Conservation (phyloP, 2,888 invertebrate genomes). For the Byasa hedistus region DNA sequence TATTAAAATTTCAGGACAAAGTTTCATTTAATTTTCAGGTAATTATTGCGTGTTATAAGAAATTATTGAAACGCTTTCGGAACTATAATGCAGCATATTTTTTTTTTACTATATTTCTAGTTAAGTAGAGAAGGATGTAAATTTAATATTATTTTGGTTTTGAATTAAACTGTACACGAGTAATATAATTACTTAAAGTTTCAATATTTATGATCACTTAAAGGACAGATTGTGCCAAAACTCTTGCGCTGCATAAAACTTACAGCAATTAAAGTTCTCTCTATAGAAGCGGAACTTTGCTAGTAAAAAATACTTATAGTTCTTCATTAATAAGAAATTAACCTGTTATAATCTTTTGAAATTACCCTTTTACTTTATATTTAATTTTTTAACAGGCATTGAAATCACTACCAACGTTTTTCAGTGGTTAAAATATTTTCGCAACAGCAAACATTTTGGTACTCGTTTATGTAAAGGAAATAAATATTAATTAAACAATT, state of each 20-base stretch:
- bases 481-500: too few relatives aligned
- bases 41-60: too few relatives aligned
- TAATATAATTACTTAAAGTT: not conserved
- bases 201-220: constrained; percentile 7
- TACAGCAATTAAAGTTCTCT: constrained; percentile 25
- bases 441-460: not conserved
- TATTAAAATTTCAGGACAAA: too few relatives aligned
- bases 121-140: too few relatives aligned
- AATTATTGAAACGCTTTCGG: too few relatives aligned
- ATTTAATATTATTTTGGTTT: too few relatives aligned
- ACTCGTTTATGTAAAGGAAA: not conserved
- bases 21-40: too few relatives aligned
- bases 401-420: not conserved
- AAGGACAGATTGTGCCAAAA: constrained; percentile 9
- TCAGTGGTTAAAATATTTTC: not conserved
- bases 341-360: not conserved
- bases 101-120: too few relatives aligned
- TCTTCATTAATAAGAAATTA: constrained; percentile 10
- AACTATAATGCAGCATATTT: too few relatives aligned
- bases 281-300: constrained; percentile 25
- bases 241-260: constrained; percentile 8
- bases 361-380: not conserved
- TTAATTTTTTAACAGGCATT: not conserved
- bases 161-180: not conserved
- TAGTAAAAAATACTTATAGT: constrained; percentile 25